phyloP scores from a whole-genome alignment of 2,113 vertebrate genomes.

The Tychaedon coryphoeus region DNA sequence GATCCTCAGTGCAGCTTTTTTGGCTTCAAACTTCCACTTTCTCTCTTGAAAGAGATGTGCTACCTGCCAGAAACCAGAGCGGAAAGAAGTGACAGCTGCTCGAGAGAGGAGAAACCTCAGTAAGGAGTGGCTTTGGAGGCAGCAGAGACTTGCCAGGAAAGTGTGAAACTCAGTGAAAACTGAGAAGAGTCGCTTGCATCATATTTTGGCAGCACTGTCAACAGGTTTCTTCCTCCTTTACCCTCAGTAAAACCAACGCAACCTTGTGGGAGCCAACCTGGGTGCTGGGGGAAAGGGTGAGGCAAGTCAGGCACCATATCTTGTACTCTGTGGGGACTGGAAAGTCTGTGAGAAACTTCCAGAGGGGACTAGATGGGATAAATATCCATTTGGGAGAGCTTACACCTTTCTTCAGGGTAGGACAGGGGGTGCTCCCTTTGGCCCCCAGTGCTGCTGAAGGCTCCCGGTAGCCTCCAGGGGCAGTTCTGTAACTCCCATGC shows the following conservation, averaged over 20 bases:
- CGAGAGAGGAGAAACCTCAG: not conserved
- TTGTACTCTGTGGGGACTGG: not conserved
- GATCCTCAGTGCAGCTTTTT: not conserved
- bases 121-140: not conserved
- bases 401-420: not conserved
- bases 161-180: not conserved
- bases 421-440: not conserved
- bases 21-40: not conserved
- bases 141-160: not conserved
- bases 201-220: not conserved
- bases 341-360: not conserved
- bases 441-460: not conserved
- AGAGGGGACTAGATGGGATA: not conserved
- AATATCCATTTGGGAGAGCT: not conserved
- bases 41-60: not conserved
- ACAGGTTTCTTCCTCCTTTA: not conserved
- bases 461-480: not conserved
- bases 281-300: not conserved
- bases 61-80: not conserved
- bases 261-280: not conserved
- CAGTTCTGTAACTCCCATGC: not conserved
- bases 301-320: not conserved
- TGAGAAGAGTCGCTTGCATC: not conserved
- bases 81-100: not conserved
- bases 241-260: not conserved